Percentiles rank a stretch among this genome's conserved stretches.
These are phyloP conservation scores for Meriones psammophilus DNA, from an alignment of 2,797 vertebrate species.

Conservation along the genomic window DNA sequence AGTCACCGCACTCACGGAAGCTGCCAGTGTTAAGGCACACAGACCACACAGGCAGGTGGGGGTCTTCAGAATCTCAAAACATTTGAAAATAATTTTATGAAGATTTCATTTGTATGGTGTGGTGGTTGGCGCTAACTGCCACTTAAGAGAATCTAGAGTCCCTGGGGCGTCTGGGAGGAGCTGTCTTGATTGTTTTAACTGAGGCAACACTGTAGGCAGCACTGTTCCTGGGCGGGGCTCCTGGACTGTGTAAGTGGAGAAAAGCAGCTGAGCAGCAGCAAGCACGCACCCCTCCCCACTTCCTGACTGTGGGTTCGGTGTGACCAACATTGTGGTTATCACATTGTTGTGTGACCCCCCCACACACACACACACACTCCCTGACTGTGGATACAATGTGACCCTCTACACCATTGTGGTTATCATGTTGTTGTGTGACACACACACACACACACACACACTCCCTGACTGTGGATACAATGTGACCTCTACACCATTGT, in stretches of 20 bases:
- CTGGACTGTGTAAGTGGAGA: background rate
- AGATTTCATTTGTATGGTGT: background rate
- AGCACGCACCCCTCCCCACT: background rate
- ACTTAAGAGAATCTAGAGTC: background rate
- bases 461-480: background rate
- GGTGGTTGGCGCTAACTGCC: background rate
- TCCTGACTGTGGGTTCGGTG: background rate
- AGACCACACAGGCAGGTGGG: accelerated
- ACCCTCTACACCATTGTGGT: background rate
- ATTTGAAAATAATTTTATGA: background rate
- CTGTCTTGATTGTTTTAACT: background rate
- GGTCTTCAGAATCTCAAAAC: background rate
- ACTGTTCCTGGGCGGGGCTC: background rate
- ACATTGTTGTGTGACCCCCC: background rate
- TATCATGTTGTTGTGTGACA: background rate
- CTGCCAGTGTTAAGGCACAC: accelerated
- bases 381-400: background rate
- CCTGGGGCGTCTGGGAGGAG: background rate
- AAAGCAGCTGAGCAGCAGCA: background rate
- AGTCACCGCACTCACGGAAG: accelerated
- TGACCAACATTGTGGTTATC: background rate
- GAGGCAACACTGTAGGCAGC: too few relatives aligned
- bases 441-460: background rate
- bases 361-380: background rate
- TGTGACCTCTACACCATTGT: background rate